phyloP scores from a whole-genome alignment of 1,140 invertebrate genomes.

The Euwallacea similis region DNA sequence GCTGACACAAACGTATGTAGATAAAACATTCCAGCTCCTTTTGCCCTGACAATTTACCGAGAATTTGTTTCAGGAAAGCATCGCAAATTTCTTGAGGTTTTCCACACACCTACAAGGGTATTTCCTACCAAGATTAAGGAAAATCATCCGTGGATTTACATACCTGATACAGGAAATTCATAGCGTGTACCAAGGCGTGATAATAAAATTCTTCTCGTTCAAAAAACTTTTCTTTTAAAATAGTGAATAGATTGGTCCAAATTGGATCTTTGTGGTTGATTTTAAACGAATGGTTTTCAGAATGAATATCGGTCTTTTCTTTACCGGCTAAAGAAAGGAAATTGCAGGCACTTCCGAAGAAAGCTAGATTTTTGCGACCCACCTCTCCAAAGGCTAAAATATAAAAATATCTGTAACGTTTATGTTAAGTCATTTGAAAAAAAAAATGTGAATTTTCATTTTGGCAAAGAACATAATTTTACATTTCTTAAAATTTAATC shows the following conservation, averaged over 20 bases:
- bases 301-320: constrained; percentile 44
- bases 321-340: constrained; percentile 40
- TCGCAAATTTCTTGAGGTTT: constrained; percentile 46
- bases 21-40: constrained; percentile 29
- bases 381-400: constrained; percentile 34
- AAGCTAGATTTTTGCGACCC: constrained; percentile 39
- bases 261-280: constrained; percentile 42
- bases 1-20: constrained; percentile 40
- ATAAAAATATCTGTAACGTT: background rate
- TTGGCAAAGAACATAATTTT: no score
- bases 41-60: constrained; percentile 27
- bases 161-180: constrained; percentile 47
- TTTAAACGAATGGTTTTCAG: constrained; percentile 41
- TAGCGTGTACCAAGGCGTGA: constrained; percentile 35
- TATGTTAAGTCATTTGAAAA: no score
- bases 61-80: constrained; percentile 36
- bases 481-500: no score
- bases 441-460: no score
- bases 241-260: constrained; percentile 41
- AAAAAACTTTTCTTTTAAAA: constrained; percentile 42
- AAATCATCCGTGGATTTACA: background rate
- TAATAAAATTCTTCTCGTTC: constrained; percentile 40
- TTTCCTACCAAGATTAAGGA: no score
- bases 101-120: constrained; percentile 42
- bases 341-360: constrained; percentile 43